Evolutionary conservation across 2,888 invertebrate species (phyloP), one percentile per base, ranked within the genome.

Genomic region (Synergus japonicus): DNA sequence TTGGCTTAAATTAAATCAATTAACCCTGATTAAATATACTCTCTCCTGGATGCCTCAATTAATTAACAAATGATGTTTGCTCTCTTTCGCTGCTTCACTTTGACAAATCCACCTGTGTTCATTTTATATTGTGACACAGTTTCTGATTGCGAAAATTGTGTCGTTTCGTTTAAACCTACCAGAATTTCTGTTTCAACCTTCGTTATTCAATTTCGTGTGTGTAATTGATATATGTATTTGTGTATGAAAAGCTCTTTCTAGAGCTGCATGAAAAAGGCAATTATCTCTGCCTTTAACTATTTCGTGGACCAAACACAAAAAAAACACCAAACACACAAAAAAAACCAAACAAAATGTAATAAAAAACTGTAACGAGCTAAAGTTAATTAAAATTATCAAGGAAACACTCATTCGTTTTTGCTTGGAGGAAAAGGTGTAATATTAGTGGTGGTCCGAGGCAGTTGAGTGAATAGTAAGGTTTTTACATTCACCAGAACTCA

Each of bases 11-110:
- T 41, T 5, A n/a, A 5, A 64, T 64, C 13, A 64, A 29, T 64
- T 64, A 64, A 64, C n/a, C 10, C 64, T 64, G 37, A 15, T 64
- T 37, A 37, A 64, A 22, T 64, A n/a, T 15, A n/a, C 37, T 64
- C 37, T 41, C n/a, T 13, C 22, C 64, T n/a, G 37, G 5, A 41
- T 64, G 41, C 37, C 29, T 64, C 64, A 64, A 64, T 64, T 37
- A 64, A 29, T 64, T 64, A 64, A 64, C 29, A 64, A 64, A 64
- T 64, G 22, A 41, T 41, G 37, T 64, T 41, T 13, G 41, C 37
- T 37, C 37, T 37, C 64, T 64, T 41, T 64, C 15, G 29, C 15
- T n/a, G 64, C 13, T 64, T n/a, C 37, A 64, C 29, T 41, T 64
- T 64, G 29, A 41, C 64, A 64, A 37, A 7, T 64, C 15, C 41